phyloP scores from a whole-genome alignment of 2,797 vertebrate species.

The Lindbergichthys nudifrons region DNA sequence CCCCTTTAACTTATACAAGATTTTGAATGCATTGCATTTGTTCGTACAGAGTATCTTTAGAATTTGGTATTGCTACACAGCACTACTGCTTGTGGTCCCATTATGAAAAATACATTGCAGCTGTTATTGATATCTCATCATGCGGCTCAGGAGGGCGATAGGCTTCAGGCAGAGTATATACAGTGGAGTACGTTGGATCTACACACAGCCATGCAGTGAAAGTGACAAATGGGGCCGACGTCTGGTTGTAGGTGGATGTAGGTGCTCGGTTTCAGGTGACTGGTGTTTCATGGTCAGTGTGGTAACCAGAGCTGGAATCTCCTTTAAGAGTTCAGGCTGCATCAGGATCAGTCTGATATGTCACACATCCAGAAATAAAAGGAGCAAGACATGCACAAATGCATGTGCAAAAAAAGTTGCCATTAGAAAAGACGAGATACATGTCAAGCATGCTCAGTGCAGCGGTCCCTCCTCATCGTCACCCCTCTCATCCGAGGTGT shows the following conservation, averaged over 20 bases:
- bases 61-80: neutral
- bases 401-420: no score
- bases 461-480: conserved; percentile 24
- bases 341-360: neutral
- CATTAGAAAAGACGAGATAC: neutral
- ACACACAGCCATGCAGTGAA: conserved; percentile 47
- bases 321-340: conserved; percentile 37
- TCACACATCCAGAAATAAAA: neutral
- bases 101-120: conserved; percentile 10
- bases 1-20: no score
- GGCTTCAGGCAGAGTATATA: conserved; percentile 2
- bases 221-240: conserved; percentile 66
- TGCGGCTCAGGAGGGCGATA: neutral
- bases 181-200: neutral
- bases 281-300: conserved; percentile 47
- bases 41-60: no score
- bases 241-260: conserved; percentile 43
- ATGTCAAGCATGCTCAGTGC: conserved; percentile 1
- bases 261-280: conserved; percentile 61
- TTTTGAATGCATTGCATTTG: no score
- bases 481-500: conserved; percentile 44
- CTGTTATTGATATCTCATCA: neutral
- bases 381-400: no score
- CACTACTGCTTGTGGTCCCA: neutral
- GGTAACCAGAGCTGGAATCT: conserved; percentile 68